phyloP scores from a whole-genome alignment of 2,113 vertebrate species.

The Phyllostomus discolor region DNA sequence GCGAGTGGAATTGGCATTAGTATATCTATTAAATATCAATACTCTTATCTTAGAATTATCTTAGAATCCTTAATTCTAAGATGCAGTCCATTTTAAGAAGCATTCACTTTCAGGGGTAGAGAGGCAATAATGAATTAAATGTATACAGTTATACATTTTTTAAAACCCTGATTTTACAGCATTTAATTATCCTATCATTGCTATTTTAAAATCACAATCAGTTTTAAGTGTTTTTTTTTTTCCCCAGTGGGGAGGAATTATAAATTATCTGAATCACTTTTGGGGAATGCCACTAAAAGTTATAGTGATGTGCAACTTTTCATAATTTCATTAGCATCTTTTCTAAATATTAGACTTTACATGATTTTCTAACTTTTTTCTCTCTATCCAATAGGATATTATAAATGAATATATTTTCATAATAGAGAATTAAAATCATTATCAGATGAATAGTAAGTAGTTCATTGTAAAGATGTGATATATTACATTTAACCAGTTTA shows the following conservation, averaged over 20 bases:
- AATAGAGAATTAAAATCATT: slow-evolving; percentile 47
- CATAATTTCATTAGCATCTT: not conserved
- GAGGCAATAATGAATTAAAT: slow-evolving; percentile 3
- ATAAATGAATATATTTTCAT: slow-evolving; percentile 57
- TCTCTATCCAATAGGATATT: not conserved
- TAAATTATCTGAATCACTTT: slow-evolving; percentile 34
- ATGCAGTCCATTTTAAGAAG: slow-evolving; percentile 26
- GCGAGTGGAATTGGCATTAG: not conserved
- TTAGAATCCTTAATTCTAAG: not conserved
- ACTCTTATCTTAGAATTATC: not conserved
- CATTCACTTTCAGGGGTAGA: not conserved
- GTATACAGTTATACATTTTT: not conserved
- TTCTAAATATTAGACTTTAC: slow-evolving; percentile 12
- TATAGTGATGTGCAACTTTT: not conserved
- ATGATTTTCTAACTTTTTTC: not conserved
- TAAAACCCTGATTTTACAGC: not conserved
- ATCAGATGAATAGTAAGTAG: not conserved
- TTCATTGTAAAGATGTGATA: not conserved
- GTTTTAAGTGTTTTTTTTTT: slow-evolving; percentile 5
- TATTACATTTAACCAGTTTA: slow-evolving; percentile 23
- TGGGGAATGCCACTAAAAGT: not conserved
- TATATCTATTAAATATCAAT: not conserved
- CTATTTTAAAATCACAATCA: not conserved
- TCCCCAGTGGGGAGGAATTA: not conserved
- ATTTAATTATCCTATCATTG: not conserved